These are phyloP conservation scores for Anisognathus igniventris DNA, from an alignment of 2,797 vertebrate species.

Conservation along the genomic window DNA sequence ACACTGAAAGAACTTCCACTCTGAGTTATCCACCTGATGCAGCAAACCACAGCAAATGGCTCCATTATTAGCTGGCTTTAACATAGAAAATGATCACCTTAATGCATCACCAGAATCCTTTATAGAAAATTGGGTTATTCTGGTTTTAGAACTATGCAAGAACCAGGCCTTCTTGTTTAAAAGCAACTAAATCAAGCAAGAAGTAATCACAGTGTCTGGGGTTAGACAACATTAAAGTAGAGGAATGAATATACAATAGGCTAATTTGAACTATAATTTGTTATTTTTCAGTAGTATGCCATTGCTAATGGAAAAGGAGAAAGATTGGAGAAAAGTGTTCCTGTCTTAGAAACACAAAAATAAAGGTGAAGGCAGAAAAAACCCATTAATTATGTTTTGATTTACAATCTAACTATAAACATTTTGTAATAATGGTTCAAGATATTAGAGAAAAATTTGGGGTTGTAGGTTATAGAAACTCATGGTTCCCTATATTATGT, in stretches of 20 bases:
- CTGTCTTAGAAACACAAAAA: not conserved
- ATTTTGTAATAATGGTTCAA: not conserved
- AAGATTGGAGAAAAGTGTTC: not conserved
- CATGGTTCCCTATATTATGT: accelerated
- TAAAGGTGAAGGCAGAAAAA: not conserved
- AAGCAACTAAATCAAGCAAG: not conserved
- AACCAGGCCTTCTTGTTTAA: not conserved
- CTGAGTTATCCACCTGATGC: not conserved
- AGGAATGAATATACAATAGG: not conserved
- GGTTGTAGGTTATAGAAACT: not conserved
- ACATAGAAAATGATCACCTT: not conserved
- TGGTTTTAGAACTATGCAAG: not conserved
- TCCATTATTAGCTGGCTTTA: not conserved
- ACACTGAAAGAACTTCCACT: not conserved
- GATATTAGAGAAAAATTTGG: not conserved
- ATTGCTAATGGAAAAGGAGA: not conserved
- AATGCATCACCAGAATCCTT: not conserved
- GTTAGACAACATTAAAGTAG: not conserved
- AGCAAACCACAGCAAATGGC: not conserved
- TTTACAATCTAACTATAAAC: not conserved
- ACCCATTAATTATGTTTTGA: not conserved
- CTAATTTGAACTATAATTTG: not conserved
- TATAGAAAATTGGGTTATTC: not conserved
- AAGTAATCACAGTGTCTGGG: accelerated
- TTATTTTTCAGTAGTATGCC: not conserved